These are phyloP conservation scores for Octodon degus DNA, from an alignment of 2,113 vertebrate species.

Conservation along the genomic window DNA sequence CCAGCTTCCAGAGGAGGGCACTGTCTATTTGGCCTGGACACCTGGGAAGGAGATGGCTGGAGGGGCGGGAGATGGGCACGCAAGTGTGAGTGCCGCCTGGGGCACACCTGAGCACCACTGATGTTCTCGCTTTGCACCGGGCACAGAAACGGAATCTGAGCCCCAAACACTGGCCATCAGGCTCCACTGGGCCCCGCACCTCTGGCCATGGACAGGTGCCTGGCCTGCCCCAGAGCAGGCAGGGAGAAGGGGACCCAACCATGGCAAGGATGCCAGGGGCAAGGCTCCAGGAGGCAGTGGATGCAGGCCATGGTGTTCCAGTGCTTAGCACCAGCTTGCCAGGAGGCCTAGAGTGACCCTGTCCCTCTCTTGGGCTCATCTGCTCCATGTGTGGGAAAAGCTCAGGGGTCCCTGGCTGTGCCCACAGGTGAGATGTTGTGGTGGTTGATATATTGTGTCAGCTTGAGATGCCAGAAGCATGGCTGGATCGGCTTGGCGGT, in stretches of 20 bases:
- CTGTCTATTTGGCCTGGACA: neutral
- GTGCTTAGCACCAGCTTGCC: neutral
- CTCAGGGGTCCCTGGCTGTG: neutral
- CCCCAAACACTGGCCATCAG: neutral
- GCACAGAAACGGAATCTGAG: neutral
- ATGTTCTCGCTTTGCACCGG: accelerated
- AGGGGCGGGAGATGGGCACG: neutral
- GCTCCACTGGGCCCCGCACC: neutral
- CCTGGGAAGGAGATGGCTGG: neutral
- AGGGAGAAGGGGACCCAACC: accelerated
- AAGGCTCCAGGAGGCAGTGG: neutral
- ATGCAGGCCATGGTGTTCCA: too few species aligned
- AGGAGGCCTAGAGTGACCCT: too few species aligned
- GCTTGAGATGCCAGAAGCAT: too few species aligned
- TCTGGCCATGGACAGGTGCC: neutral
- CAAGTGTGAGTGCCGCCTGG: neutral
- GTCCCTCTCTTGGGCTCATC: neutral
- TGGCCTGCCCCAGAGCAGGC: neutral
- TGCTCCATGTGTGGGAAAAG: neutral
- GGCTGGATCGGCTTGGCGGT: too few species aligned
- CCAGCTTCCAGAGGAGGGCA: neutral
- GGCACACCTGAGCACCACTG: neutral
- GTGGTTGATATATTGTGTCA: too few species aligned
- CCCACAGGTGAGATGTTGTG: neutral
- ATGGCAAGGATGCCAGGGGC: neutral